Evolutionary conservation across 2,113 vertebrate genomes (phyloP).

Genomic region (Blennius ocellaris): DNA sequence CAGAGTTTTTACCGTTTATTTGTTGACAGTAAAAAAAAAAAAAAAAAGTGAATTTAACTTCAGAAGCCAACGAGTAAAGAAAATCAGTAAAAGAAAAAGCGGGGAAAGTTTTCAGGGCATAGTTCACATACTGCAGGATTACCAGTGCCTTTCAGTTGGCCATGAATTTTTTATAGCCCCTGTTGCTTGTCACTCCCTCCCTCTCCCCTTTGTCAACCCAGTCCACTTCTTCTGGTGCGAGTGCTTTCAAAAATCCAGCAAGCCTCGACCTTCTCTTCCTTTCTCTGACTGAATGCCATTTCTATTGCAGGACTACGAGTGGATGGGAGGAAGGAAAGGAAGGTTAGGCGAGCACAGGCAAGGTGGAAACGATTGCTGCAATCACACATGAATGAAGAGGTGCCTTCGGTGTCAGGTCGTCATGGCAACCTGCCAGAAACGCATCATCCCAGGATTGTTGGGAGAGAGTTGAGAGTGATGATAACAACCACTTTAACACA

Average conservation of each 20-base stretch:
- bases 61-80: constrained; percentile 10
- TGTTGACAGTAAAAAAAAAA: constrained; percentile 3
- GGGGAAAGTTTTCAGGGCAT: constrained; percentile 53
- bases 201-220: constrained; percentile 44
- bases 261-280: constrained; percentile 58
- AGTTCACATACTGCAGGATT: constrained; percentile 43
- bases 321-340: constrained; percentile 33
- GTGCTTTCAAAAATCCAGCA: constrained; percentile 44
- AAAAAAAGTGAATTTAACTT: constrained; percentile 21
- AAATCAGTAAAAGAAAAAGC: constrained; percentile 32
- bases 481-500: constrained; percentile 38
- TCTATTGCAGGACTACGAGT: constrained; percentile 34
- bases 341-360: constrained; percentile 38
- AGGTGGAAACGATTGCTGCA: constrained; percentile 58
- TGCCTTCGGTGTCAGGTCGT: constrained; percentile 65
- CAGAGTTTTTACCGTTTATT: no score
- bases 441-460: constrained; percentile 33
- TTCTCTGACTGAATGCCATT: constrained; percentile 43
- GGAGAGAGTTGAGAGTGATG: constrained; percentile 37
- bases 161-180: constrained; percentile 66
- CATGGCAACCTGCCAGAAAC: constrained; percentile 66
- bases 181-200: constrained; percentile 50
- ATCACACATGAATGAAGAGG: constrained; percentile 66
- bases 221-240: constrained; percentile 39
- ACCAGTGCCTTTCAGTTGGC: constrained; percentile 44